A percentile compares a stretch with the other conserved stretches of the same genome.
These are phyloP conservation scores for Tympanoctomys barrerae DNA, from an alignment of 2,797 vertebrate genomes.

Conservation along the genomic window DNA sequence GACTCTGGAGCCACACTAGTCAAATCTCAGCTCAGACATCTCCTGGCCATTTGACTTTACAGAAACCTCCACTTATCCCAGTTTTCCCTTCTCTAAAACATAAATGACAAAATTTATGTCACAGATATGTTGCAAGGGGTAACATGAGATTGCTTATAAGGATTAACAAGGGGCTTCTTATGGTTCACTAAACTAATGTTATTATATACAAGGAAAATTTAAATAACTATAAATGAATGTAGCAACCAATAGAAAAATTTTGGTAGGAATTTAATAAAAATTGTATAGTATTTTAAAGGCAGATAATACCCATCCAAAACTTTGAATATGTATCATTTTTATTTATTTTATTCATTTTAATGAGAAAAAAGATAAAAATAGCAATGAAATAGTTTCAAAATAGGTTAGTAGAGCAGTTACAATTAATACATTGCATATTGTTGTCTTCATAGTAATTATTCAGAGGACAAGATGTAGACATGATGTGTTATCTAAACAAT, in stretches of 20 bases:
- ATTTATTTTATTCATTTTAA: too few species aligned
- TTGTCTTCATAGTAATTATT: too few species aligned
- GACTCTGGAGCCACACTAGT: background rate
- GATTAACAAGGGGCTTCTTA: too few species aligned
- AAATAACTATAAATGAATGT: background rate
- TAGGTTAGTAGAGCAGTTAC: too few species aligned
- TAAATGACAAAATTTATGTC: background rate
- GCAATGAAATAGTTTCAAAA: too few species aligned
- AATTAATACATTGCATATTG: too few species aligned
- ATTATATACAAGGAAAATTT: background rate
- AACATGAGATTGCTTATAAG: background rate
- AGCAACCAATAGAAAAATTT: background rate
- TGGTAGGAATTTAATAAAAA: background rate
- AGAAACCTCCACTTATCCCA: background rate
- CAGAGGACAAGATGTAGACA: too few species aligned
- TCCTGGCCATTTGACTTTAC: background rate
- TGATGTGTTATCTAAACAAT: too few species aligned
- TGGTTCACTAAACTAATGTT: background rate
- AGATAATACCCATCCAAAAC: background rate
- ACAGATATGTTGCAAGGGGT: background rate
- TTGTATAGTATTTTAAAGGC: background rate
- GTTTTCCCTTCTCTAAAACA: background rate
- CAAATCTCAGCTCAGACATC: background rate
- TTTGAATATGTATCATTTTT: background rate
- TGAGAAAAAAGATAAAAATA: too few species aligned